These are phyloP conservation scores for Drosophila parvula DNA, from an alignment of 1,140 invertebrate species.

Conservation along the genomic window DNA sequence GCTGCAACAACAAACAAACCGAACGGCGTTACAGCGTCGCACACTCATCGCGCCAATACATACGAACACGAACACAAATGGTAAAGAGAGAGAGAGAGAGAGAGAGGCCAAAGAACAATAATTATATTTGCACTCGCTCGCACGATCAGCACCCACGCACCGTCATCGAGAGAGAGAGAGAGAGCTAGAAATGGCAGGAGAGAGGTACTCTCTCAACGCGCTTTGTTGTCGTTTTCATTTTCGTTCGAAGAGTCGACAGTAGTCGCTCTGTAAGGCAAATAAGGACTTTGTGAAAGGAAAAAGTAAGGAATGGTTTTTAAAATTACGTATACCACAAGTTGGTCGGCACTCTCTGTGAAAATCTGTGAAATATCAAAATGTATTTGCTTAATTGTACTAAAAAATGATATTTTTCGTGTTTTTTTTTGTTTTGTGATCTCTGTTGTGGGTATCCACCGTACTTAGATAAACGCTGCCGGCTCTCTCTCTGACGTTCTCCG, in stretches of 20 bases:
- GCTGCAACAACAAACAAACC: constrained; percentile 67
- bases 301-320: neutral
- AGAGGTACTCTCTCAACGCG: neutral
- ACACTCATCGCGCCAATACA: constrained; percentile 30
- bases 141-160: constrained; percentile 44
- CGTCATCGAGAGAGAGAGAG: constrained; percentile 7
- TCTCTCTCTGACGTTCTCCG: constrained; percentile 9
- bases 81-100: neutral
- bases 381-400: too few species aligned
- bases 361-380: too few species aligned
- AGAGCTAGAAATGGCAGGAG: constrained; percentile 1
- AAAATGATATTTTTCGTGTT: too few species aligned
- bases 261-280: neutral
- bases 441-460: constrained; percentile 4
- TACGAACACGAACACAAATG: constrained; percentile 12
- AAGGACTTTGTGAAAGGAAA: neutral
- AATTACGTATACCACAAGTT: neutral
- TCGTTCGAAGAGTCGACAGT: constrained; percentile 17
- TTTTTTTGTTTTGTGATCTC: neutral
- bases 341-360: neutral
- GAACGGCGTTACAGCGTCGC: constrained; percentile 56
- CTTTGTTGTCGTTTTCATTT: constrained; percentile 24
- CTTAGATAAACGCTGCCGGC: constrained; percentile 10
- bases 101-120: constrained; percentile 32
- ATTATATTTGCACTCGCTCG: constrained; percentile 56